Percentiles rank a stretch among this genome's conserved stretches.
Evolutionary conservation across 2,797 vertebrate genomes (phyloP).

Genomic region (Lutjanus argentimaculatus): DNA sequence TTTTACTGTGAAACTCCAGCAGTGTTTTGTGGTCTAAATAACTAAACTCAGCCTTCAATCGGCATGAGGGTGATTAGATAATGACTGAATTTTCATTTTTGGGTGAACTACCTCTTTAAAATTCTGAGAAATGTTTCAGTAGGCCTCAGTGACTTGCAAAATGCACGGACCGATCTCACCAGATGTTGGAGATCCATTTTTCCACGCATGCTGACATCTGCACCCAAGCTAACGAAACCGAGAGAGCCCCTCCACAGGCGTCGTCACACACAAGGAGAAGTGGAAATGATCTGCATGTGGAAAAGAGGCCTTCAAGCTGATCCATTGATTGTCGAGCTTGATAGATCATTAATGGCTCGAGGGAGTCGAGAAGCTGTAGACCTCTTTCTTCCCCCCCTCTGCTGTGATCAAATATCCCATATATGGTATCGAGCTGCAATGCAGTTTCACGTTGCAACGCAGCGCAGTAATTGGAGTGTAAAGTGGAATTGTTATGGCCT

Average conservation of each 20-base stretch:
- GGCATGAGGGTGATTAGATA: too few relatives aligned
- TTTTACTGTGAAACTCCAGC: too few relatives aligned
- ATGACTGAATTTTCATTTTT: too few relatives aligned
- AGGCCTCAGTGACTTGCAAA: conserved; percentile 19
- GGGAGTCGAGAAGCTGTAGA: conserved; percentile 56
- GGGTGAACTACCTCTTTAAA: neutral
- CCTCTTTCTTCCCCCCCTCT: neutral
- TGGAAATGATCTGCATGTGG: conserved; percentile 61
- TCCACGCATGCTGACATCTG: conserved; percentile 43
- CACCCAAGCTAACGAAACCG: conserved; percentile 29
- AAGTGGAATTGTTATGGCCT: conserved; percentile 63
- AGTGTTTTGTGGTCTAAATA: too few relatives aligned
- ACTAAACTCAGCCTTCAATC: too few relatives aligned
- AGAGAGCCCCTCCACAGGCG: conserved; percentile 19
- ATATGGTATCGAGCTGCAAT: conserved; percentile 67
- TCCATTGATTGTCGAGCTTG: conserved; percentile 61
- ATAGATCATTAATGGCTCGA: conserved; percentile 61
- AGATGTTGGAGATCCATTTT: conserved; percentile 36
- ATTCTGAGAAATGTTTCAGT: neutral
- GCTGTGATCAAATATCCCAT: conserved; percentile 74
- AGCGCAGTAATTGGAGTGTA: conserved; percentile 70
- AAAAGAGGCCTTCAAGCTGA: conserved; percentile 53
- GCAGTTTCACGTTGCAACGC: conserved; percentile 73
- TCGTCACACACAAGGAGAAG: conserved; percentile 41
- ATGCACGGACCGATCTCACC: neutral